Evolutionary conservation across 1,140 invertebrate genomes (phyloP), one percentile per base, ranked within the genome.

Genomic region (Apis cerana): DNA sequence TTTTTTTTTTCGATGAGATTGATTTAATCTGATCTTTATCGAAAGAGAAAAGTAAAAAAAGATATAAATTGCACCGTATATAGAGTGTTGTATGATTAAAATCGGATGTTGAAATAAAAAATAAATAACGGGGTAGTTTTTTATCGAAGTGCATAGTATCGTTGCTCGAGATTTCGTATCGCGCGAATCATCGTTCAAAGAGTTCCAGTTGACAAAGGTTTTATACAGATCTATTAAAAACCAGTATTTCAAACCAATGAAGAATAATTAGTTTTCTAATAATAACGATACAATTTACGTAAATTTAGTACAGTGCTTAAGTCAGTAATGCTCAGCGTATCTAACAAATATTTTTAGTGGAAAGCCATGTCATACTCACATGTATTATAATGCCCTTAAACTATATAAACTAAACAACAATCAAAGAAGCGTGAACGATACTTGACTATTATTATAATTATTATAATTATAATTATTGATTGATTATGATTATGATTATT

Each of bases 241-340:
- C 92, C 93, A 94, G 93, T 94, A 94, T 94, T 94, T 91, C 91
- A 93, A 94, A 93, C 92, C 93, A 94, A 94, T 93, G 92, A 92
- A 91, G 91, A 93, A 93, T 93, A 94, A 93, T 94, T 94, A 94
- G 92, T 93, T 94, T 93, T 94, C 91, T 93, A 94, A 90, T 83
- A 86, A 91, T 91, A 91, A 90, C 87, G 89, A 88, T 92, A 88
- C 88, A 79, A 91, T 93, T 93, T 91, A 92, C 84, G 92, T 91
- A 89, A 90, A 90, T 86, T 91, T 92, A 91, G 90, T 90, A 91
- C 91, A 92, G 91, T 92, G 92, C 91, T 92, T 92, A 92, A 93
- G 90, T 90, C 91, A 92, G 90, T 91, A 92, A 93, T 92, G 92
- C 91, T 93, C 90, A 92, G 90, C 89, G 91, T 91, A 91, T 93